Base-by-base conservation (phyloP, 92 coral and sea anemone species). In the Phenganax marumi region DNA sequence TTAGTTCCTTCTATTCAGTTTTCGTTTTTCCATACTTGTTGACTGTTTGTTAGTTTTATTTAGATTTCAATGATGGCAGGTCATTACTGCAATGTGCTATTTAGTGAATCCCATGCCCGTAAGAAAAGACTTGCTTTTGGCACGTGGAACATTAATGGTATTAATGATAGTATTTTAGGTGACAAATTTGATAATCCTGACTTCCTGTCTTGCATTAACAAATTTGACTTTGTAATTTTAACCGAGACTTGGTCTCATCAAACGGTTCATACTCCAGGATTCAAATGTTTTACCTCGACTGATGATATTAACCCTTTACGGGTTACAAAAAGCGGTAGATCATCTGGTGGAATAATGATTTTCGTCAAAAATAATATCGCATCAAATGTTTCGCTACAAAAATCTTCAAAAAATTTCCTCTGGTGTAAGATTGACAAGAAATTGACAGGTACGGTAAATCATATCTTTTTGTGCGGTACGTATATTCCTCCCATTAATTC, bases 401-500 rank as follows among this genome's bases (percentile, higher is more conserved):
- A 81, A 21, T 33, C 51, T 14, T n/a, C 79, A 13, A n/a, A 50
- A 47, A 81, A 70, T 52, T 81, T 81, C 53, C 14, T 81, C 22
- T 70, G 84, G 84, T 80, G 79, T 69, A 72, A 81, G 47, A 68
- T 81, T 22, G 24, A 54, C 58, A 54, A 54, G 12, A 64, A 52
- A 16, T 9, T 81, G 21, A 81, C 58, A 54, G 76, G 51, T 0
- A 65, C 79, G 9, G 77, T 18, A 50, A 66, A 49, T 21, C 47
- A 81, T 51, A 68, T 81, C 1, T 69, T 49, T 53, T 8, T 81
- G 69, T 81, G 78, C 55, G 54, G 79, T 66, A 53, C 49, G 0
- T 81, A 81, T 65, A 81, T 81, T 26, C 79, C 79, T 3, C 85
- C 79, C 4, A 18, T 13, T 22, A 80, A 69, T 39, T 81, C 85